Evolutionary conservation across 1,140 invertebrate genomes (phyloP).

Genomic region (Temnothorax longispinosus): DNA sequence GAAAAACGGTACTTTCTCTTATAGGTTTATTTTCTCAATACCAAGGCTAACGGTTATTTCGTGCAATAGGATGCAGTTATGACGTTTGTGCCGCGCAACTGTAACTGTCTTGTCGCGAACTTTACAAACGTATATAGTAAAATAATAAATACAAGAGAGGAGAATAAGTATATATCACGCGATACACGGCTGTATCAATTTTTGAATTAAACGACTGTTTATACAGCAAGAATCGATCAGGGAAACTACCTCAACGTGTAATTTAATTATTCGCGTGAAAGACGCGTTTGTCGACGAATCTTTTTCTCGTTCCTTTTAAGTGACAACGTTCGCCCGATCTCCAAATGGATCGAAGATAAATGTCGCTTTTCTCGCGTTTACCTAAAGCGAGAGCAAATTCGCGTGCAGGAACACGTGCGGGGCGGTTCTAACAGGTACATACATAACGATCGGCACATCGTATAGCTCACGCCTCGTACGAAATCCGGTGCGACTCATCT

Average conservation of each 20-base stretch:
- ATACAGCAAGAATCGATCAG: background rate
- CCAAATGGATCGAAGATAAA: background rate
- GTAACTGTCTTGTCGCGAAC: background rate
- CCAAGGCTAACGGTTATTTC: background rate
- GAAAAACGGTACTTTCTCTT: background rate
- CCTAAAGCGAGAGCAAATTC: slow-evolving; percentile 15
- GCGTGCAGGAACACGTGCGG: slow-evolving; percentile 22
- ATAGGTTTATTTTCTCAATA: slow-evolving; percentile 16
- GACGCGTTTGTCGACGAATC: background rate
- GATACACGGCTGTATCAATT: background rate
- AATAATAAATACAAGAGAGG: background rate
- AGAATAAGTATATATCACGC: background rate
- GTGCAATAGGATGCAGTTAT: background rate
- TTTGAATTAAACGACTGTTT: background rate
- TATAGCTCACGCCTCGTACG: slow-evolving; percentile 65
- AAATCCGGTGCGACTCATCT: slow-evolving; percentile 74
- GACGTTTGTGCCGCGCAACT: background rate
- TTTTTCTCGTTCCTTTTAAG: background rate
- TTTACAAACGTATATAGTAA: background rate
- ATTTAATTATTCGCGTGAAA: background rate
- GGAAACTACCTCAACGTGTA: background rate
- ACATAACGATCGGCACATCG: slow-evolving; percentile 5
- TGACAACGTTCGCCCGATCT: background rate
- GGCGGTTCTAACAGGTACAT: slow-evolving; percentile 65
- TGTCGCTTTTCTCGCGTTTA: background rate